Conservation (phyloP, 2,113 vertebrate species). For the Chionodraco myersi region DNA sequence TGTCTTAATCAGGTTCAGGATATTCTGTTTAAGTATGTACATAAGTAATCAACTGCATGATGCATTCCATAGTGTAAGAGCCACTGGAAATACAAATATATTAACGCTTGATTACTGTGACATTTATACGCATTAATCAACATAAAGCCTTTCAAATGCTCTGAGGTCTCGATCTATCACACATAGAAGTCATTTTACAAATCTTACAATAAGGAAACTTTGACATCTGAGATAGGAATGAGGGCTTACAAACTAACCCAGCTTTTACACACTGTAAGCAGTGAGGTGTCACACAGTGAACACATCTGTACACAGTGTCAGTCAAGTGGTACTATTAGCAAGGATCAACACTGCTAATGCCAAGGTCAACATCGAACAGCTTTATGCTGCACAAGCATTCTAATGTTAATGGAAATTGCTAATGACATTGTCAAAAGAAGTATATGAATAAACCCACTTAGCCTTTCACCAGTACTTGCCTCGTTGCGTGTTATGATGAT, state of each 20-base stretch:
- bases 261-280: background rate
- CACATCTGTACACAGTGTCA: background rate
- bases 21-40: background rate
- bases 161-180: background rate
- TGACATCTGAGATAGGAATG: background rate
- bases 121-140: no score
- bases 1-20: no score
- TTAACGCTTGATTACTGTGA: no score
- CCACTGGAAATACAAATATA: background rate
- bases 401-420: background rate
- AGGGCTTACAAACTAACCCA: background rate
- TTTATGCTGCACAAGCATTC: slow-evolving; percentile 23
- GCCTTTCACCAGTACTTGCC: slow-evolving; percentile 37
- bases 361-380: slow-evolving; percentile 45
- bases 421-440: slow-evolving; percentile 23
- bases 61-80: background rate
- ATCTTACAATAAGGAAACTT: background rate
- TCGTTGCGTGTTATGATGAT: no score
- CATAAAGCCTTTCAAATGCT: background rate
- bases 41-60: background rate
- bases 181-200: background rate
- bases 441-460: slow-evolving; percentile 41
- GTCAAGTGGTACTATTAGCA: slow-evolving; percentile 12
- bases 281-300: background rate
- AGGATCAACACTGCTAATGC: slow-evolving; percentile 19